A percentile compares a stretch with the other conserved stretches of the same genome.
Evolutionary conservation across 2,888 invertebrate genomes (phyloP).

Genomic region (Melanostoma mellinum): DNA sequence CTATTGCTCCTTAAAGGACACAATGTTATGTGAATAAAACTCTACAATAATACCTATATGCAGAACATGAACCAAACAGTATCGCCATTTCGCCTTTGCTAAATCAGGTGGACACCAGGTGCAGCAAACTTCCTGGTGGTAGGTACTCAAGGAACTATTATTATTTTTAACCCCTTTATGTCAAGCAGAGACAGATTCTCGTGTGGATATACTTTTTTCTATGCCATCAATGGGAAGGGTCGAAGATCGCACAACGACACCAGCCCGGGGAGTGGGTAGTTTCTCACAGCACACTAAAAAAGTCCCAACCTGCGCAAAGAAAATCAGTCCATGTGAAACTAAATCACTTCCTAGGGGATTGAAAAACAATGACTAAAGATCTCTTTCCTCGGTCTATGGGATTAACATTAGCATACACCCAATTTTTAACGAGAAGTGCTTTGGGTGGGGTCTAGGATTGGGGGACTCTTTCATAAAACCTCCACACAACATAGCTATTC

Average conservation of each 20-base stretch:
- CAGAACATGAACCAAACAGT: too few relatives aligned
- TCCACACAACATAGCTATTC: neutral
- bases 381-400: slow-evolving; percentile 24
- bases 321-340: slow-evolving; percentile 61
- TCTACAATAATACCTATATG: too few relatives aligned
- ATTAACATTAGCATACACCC: slow-evolving; percentile 64
- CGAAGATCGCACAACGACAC: slow-evolving; percentile 49
- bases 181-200: slow-evolving; percentile 20
- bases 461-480: slow-evolving; percentile 16
- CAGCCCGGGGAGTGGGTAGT: slow-evolving; percentile 15
- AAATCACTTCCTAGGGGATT: slow-evolving; percentile 66
- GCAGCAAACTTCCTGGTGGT: neutral
- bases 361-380: slow-evolving; percentile 25
- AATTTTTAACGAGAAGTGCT: slow-evolving; percentile 38
- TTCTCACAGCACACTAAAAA: slow-evolving; percentile 1
- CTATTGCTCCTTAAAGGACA: too few relatives aligned
- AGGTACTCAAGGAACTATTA: slow-evolving; percentile 27
- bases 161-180: slow-evolving; percentile 52
- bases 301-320: slow-evolving; percentile 9
- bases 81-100: neutral
- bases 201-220: slow-evolving; percentile 40
- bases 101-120: slow-evolving; percentile 19
- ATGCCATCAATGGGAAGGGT: slow-evolving; percentile 44
- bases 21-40: too few relatives aligned
- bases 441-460: slow-evolving; percentile 9